phyloP scores from a whole-genome alignment of 2,888 invertebrate species.

The Chrysolina haemoptera region DNA sequence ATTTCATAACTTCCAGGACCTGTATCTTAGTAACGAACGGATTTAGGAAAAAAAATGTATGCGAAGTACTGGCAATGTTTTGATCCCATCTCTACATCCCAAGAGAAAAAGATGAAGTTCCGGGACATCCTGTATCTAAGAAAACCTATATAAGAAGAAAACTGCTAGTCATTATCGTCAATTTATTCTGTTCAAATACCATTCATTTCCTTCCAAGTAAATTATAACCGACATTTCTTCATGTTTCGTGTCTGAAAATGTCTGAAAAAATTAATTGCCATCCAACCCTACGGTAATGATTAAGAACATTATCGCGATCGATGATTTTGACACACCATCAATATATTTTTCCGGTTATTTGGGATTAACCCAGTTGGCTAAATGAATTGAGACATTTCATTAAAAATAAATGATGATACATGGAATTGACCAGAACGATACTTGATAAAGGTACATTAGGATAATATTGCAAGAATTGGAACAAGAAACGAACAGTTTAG shows the following conservation, averaged over 20 bases:
- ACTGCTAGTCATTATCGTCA: neutral
- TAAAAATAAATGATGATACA: neutral
- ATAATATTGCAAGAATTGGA: too few species aligned
- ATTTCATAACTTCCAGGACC: too few species aligned
- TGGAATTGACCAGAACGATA: too few species aligned
- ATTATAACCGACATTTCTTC: neutral
- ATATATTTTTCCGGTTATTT: neutral
- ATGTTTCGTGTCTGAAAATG: slow-evolving; percentile 4
- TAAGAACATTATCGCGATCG: neutral
- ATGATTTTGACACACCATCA: neutral
- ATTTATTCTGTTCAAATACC: neutral
- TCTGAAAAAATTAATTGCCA: neutral
- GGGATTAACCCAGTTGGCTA: neutral
- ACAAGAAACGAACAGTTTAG: too few species aligned
- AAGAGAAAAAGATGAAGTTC: too few species aligned
- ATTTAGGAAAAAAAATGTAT: too few species aligned
- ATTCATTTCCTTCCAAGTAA: neutral
- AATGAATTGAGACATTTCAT: neutral
- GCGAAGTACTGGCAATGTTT: too few species aligned
- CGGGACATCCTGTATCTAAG: too few species aligned
- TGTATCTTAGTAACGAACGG: too few species aligned
- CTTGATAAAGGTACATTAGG: too few species aligned
- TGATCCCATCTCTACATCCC: too few species aligned
- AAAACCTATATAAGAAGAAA: too few species aligned
- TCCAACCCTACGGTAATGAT: neutral